Evolutionary conservation across 1,140 invertebrate genomes (phyloP).

Genomic region (Ditylenchus dipsaci): DNA sequence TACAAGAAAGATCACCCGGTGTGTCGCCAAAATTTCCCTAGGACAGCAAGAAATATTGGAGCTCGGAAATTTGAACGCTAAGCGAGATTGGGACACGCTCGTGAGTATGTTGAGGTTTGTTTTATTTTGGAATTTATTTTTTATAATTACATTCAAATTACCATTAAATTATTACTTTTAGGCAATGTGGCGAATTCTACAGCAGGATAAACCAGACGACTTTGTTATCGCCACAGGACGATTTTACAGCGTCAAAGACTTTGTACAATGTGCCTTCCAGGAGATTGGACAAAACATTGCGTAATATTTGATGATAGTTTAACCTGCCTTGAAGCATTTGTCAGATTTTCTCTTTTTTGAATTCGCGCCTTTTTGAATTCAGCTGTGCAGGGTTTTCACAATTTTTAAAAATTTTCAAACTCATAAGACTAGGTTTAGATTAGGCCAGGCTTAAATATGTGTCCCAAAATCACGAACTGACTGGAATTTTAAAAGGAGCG

Average conservation of each 20-base stretch:
- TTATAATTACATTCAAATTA: not conserved
- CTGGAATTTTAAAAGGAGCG: too few species aligned
- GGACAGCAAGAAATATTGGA: constrained; percentile 81
- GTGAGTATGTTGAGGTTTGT: constrained; percentile 88
- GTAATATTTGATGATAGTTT: constrained; percentile 55
- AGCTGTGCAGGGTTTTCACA: too few species aligned
- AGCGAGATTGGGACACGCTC: constrained; percentile 97
- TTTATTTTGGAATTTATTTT: not conserved
- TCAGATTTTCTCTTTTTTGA: not conserved
- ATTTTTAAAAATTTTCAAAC: too few species aligned
- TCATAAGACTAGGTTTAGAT: too few species aligned
- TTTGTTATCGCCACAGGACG: constrained; percentile 95
- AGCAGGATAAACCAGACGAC: constrained; percentile 83
- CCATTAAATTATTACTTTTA: constrained; percentile 58
- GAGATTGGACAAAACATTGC: constrained; percentile 64
- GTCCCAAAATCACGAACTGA: too few species aligned
- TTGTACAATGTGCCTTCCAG: constrained; percentile 83
- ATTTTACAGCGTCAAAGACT: constrained; percentile 88
- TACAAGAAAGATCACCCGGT: constrained; percentile 92
- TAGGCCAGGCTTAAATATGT: too few species aligned
- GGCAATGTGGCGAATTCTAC: constrained; percentile 99
- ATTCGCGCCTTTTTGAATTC: too few species aligned
- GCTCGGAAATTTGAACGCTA: constrained; percentile 89
- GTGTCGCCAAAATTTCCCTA: constrained; percentile 64
- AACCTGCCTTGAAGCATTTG: constrained; percentile 1